Conservation (phyloP, 2,797 vertebrate genomes). For the Loriculus beryllinus region DNA sequence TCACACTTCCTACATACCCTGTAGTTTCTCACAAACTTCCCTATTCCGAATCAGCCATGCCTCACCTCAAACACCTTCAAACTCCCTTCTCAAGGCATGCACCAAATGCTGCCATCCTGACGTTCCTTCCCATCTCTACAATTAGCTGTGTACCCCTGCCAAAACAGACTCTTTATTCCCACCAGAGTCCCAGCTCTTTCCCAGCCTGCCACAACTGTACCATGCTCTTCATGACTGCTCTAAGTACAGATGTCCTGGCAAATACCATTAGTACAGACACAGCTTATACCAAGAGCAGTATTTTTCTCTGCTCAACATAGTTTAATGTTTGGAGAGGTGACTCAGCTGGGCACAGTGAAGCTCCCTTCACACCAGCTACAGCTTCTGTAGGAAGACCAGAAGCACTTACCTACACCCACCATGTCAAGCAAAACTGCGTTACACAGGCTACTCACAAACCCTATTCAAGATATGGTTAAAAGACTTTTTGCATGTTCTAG, state of each 20-base stretch:
- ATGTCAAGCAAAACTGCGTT: background rate
- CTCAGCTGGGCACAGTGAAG: accelerated
- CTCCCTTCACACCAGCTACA: background rate
- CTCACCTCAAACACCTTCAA: background rate
- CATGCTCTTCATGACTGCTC: background rate
- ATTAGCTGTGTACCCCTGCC: background rate
- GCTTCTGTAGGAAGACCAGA: background rate
- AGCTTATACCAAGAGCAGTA: background rate
- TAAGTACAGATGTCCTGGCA: background rate
- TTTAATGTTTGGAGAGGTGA: background rate
- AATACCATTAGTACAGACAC: background rate
- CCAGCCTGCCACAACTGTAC: background rate
- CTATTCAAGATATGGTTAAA: accelerated
- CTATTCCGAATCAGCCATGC: background rate
- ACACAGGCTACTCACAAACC: background rate
- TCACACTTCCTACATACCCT: background rate
- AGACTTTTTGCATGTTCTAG: background rate
- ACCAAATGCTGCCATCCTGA: background rate
- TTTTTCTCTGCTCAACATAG: background rate
- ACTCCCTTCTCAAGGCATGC: background rate
- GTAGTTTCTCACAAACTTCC: background rate
- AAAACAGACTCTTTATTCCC: background rate
- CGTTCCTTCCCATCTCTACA: background rate
- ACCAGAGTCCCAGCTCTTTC: background rate
- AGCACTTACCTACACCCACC: background rate